Conservation (phyloP, 2,888 invertebrate genomes). For the Branchipolynoe longqiensis region DNA sequence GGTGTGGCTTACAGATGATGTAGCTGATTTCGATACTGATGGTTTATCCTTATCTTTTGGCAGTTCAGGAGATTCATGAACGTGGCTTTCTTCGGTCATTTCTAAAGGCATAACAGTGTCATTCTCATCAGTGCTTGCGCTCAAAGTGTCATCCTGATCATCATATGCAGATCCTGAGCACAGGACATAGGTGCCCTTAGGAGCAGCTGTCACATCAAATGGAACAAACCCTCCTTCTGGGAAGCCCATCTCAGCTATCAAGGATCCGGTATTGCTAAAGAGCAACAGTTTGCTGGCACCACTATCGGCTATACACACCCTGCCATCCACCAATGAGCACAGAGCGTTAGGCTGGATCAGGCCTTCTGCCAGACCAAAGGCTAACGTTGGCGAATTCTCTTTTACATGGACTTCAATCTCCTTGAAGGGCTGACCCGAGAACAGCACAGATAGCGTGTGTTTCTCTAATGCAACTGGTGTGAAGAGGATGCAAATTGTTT, state of each 20-base stretch:
- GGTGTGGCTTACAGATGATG: neutral
- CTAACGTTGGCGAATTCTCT: neutral
- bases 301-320: constrained; percentile 39
- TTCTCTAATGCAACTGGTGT: neutral
- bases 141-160: constrained; percentile 42
- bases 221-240: constrained; percentile 22
- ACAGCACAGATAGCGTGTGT: constrained; percentile 7
- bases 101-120: constrained; percentile 6
- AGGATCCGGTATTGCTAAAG: neutral
- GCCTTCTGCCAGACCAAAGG: neutral
- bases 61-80: neutral
- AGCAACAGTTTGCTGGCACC: constrained; percentile 20
- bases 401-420: constrained; percentile 20
- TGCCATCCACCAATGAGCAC: neutral
- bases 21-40: neutral
- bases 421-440: neutral
- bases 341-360: constrained; percentile 33
- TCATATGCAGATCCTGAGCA: constrained; percentile 18
- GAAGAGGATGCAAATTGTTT: constrained; percentile 4
- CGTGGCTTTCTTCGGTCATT: neutral
- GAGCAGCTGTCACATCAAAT: constrained; percentile 9
- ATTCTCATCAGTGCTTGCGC: constrained; percentile 11
- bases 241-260: constrained; percentile 1
- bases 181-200: neutral
- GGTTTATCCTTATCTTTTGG: constrained; percentile 1